Evolutionary conservation across 2,797 vertebrate genomes (phyloP), one percentile per base, ranked within the genome.

Genomic region (Urophycis tenuis): DNA sequence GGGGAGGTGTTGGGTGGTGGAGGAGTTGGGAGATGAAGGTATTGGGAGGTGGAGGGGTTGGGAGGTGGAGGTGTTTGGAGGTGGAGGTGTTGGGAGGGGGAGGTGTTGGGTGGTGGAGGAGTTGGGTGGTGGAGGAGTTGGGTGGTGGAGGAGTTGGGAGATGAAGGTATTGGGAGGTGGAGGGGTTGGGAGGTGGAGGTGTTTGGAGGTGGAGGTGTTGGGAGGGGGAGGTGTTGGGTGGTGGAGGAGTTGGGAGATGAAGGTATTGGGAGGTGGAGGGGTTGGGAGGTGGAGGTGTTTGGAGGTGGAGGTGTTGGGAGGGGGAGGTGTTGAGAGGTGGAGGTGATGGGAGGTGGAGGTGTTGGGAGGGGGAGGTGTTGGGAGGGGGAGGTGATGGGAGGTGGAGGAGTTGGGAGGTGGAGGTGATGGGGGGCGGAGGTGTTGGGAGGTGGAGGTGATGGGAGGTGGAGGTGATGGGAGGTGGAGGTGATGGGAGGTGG

Each of bases 241-340:
- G 76, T 84, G 82, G 70, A 79, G 80, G 81, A n/a, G 2, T n/a
- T n/a, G n/a, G n/a, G n/a, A n/a, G n/a, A n/a, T n/a, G 5, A 11
- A n/a, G 39, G n/a, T 1, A 15, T 5, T 10, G 73, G 74, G 79
- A 80, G 81, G 81, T 82, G 19, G 30, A 79, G 75, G 83, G n/a
- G n/a, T n/a, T 77, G 76, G 85, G 76, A 77, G 17, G 36, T 81
- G 82, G 74, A 74, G 15, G 6, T n/a, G n/a, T n/a, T n/a, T 29
- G 76, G 36, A 80, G 49, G 74, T 75, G n/a, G 74, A 34, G 49
- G 71, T 49, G 19, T 5, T 32, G 10, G 49, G 76, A 76, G 33
- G 76, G 83, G 82, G 70, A 79, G 80, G 81, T n/a, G n/a, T n/a
- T n/a, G 30, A 75, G 36, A 80, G 49, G 74, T 75, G n/a, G 74